Conservation (phyloP, 2,888 invertebrate species). For the Harpalus rufipes region DNA sequence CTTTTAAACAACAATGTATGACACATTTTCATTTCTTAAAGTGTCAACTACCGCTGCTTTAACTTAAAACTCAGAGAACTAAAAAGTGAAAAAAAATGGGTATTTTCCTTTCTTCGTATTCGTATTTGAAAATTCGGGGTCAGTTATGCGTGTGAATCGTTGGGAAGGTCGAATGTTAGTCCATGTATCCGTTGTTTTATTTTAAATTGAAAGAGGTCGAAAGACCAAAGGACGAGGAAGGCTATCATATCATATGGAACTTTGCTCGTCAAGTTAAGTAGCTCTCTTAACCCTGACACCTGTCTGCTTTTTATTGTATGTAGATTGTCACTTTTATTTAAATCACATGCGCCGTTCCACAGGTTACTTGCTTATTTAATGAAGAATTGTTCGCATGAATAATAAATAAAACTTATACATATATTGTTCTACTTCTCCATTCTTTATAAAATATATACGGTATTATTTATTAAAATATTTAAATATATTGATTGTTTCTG, state of each 20-base stretch:
- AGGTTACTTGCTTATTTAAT: constrained; percentile 38
- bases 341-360: constrained; percentile 18
- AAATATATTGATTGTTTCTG: background rate
- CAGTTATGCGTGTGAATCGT: background rate
- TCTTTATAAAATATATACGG: background rate
- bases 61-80: too few species aligned
- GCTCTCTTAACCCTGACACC: constrained; percentile 19
- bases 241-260: background rate
- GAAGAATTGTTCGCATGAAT: constrained; percentile 41
- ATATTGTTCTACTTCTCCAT: background rate
- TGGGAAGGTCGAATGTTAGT: constrained; percentile 20
- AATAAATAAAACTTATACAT: background rate
- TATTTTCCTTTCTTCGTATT: background rate
- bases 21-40: too few species aligned
- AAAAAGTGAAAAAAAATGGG: background rate
- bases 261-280: background rate
- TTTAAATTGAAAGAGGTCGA: constrained; percentile 22
- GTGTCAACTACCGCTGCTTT: too few species aligned
- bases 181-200: constrained; percentile 14
- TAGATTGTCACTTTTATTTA: constrained; percentile 50
- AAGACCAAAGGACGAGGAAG: background rate
- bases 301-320: constrained; percentile 48
- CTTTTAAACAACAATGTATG: too few species aligned
- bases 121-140: background rate
- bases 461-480: background rate